Percentiles rank a stretch among this genome's conserved stretches.
Evolutionary conservation across 2,113 vertebrate species (phyloP).

Genomic region (Myrmophylax atrothorax): DNA sequence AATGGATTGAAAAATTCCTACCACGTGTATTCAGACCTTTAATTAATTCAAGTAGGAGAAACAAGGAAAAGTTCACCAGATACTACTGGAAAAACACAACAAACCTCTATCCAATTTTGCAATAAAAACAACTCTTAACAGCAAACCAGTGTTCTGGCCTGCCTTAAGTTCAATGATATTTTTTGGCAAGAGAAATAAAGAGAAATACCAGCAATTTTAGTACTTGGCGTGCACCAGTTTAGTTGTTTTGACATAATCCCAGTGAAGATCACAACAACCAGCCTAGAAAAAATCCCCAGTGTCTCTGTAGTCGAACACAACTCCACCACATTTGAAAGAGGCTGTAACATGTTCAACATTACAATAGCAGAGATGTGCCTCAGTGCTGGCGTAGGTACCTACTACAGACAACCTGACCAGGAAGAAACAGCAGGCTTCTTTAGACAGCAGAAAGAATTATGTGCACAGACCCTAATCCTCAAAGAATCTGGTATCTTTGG

Average conservation of each 20-base stretch:
- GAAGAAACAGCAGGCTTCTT: background rate
- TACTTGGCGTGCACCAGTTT: background rate
- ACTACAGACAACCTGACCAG: background rate
- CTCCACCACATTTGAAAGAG: background rate
- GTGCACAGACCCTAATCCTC: background rate
- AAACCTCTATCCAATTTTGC: background rate
- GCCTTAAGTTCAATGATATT: background rate
- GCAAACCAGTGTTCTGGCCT: background rate
- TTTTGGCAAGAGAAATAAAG: background rate
- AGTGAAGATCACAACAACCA: background rate
- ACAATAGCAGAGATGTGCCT: rapidly evolving
- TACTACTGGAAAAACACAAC: background rate
- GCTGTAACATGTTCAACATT: background rate
- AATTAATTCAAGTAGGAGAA: background rate
- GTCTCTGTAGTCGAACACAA: background rate
- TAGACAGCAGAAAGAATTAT: background rate
- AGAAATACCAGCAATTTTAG: background rate
- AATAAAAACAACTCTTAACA: background rate
- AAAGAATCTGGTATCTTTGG: background rate
- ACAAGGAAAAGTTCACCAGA: background rate
- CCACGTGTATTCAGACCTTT: background rate
- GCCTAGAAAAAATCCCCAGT: background rate
- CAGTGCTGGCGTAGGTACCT: rapidly evolving
- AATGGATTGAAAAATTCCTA: background rate
- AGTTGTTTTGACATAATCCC: background rate